Conservation (phyloP, 2,113 vertebrate species). For the Limnothrissa miodon region DNA sequence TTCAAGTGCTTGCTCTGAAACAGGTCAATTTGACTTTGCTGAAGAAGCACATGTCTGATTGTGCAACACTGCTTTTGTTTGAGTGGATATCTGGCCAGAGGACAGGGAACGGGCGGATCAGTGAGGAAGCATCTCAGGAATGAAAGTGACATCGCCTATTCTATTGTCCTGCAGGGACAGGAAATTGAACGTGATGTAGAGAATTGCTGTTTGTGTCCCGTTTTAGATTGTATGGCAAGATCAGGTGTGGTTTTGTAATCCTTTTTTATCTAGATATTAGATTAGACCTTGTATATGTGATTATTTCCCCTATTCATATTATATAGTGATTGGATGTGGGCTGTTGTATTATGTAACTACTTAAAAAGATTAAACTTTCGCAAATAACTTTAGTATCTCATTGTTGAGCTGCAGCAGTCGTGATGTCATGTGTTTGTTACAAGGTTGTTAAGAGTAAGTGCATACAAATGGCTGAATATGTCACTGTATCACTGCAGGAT, state of each 20-base stretch:
- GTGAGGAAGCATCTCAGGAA: constrained; percentile 56
- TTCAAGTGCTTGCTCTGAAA: not conserved
- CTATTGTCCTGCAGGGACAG: constrained; percentile 39
- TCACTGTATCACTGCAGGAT: not conserved
- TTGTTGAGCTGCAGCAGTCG: constrained; percentile 31
- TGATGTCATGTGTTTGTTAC: constrained; percentile 14
- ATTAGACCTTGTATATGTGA: constrained; percentile 72
- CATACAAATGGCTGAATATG: not conserved
- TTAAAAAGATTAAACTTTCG: constrained; percentile 66
- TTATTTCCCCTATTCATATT: constrained; percentile 72
- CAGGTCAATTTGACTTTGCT: constrained; percentile 19
- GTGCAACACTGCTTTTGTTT: not conserved
- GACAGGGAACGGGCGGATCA: not conserved
- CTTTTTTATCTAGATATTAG: constrained; percentile 68
- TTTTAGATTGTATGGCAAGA: constrained; percentile 29
- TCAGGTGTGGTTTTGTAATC: constrained; percentile 62
- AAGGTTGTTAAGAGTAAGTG: not conserved
- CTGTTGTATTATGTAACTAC: constrained; percentile 67
- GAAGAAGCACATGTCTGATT: not conserved
- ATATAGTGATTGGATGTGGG: constrained; percentile 70
- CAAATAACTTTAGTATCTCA: constrained; percentile 44
- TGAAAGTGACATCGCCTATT: constrained; percentile 55
- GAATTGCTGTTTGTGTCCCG: constrained; percentile 44
- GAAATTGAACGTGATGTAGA: constrained; percentile 57
- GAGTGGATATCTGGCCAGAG: not conserved